Evolutionary conservation across 2,797 vertebrate genomes (phyloP).

Genomic region (Limnodromus scolopaceus): DNA sequence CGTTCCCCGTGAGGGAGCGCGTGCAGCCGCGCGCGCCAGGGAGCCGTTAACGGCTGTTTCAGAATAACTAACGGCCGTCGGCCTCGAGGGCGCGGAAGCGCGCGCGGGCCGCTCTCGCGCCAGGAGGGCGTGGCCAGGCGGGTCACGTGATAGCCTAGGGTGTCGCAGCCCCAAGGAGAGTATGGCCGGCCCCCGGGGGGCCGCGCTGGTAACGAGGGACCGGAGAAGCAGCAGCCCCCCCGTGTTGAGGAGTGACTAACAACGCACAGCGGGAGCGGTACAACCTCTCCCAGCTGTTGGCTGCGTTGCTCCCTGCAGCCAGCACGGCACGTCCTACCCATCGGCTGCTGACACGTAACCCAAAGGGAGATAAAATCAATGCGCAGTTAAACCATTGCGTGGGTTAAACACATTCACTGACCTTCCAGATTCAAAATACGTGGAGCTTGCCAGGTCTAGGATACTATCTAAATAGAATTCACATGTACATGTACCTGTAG

Average conservation of each 20-base stretch:
- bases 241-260: no score
- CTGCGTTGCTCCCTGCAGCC: neutral
- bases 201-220: no score
- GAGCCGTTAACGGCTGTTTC: neutral
- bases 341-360: accelerated
- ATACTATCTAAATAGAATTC: accelerated
- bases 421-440: neutral
- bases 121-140: neutral
- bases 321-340: neutral
- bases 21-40: no score
- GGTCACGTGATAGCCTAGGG: no score
- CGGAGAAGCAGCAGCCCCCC: no score
- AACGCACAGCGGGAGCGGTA: no score
- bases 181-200: no score
- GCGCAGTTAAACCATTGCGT: neutral
- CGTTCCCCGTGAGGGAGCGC: neutral
- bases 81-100: neutral
- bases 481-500: neutral
- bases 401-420: neutral
- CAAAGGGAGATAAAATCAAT: neutral
- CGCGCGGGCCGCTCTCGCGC: neutral
- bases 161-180: no score
- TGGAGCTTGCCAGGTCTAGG: neutral
- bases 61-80: no score
- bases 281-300: neutral